phyloP scores from a whole-genome alignment of 2,797 vertebrate genomes.

The Micropoecilia bifurca region DNA sequence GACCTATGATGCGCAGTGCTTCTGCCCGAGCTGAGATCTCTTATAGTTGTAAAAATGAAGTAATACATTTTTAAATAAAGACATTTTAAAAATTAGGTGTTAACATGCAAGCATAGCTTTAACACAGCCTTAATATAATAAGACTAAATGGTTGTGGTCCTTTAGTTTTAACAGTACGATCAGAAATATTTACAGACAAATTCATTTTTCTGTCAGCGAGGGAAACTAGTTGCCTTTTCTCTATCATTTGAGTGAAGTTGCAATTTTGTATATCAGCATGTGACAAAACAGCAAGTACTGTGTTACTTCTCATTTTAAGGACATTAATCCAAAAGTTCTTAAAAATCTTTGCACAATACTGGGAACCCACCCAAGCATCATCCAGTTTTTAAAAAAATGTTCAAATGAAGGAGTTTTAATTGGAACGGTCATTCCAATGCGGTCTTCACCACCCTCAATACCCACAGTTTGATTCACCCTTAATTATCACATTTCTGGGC shows the following conservation, averaged over 20 bases:
- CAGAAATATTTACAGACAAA: neutral
- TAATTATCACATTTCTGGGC: neutral
- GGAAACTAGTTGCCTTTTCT: neutral
- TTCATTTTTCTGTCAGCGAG: neutral
- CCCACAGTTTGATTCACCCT: neutral
- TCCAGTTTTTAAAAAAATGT: neutral
- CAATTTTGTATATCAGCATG: neutral
- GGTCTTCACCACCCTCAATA: neutral
- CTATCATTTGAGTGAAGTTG: neutral
- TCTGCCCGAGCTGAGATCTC: no score
- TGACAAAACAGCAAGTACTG: neutral
- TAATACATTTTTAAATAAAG: neutral
- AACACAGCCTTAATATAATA: neutral
- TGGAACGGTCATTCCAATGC: neutral
- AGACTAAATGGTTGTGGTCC: neutral
- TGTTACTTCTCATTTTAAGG: neutral
- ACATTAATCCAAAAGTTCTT: neutral
- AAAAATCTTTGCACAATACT: neutral
- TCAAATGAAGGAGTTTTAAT: neutral
- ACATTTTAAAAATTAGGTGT: neutral
- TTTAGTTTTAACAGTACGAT: neutral
- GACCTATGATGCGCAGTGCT: no score
- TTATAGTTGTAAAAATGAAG: neutral
- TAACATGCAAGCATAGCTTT: neutral
- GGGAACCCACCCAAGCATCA: neutral